phyloP scores from a whole-genome alignment of 2,888 invertebrate genomes.

The Rosalia funebris region DNA sequence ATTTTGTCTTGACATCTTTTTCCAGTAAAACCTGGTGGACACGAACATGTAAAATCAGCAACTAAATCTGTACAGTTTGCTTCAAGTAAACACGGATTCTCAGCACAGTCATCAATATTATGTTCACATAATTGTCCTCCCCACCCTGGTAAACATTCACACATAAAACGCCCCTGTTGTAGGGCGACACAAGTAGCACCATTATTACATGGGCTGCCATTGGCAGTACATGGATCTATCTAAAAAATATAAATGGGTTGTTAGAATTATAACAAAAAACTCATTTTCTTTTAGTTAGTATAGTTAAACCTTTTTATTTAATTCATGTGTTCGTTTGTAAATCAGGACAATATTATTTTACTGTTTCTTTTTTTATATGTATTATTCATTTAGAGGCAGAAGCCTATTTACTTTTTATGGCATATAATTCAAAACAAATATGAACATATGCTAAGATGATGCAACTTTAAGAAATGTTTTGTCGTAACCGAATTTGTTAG shows the following conservation, averaged over 20 bases:
- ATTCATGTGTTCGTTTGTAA: too few relatives aligned
- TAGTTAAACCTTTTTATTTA: too few relatives aligned
- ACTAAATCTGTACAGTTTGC: conserved; percentile 94
- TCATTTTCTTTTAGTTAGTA: neutral
- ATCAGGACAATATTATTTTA: too few relatives aligned
- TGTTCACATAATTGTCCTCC: conserved; percentile 94
- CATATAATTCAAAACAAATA: too few relatives aligned
- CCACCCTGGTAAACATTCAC: conserved; percentile 97
- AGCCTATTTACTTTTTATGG: too few relatives aligned
- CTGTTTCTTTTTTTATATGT: too few relatives aligned
- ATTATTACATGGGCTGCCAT: conserved; percentile 91
- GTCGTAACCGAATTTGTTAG: too few relatives aligned
- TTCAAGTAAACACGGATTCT: conserved; percentile 88
- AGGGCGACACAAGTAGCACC: conserved; percentile 89
- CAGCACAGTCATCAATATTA: conserved; percentile 94
- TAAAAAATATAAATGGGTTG: conserved; percentile 59
- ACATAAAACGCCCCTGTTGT: conserved; percentile 92
- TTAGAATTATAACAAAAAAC: neutral
- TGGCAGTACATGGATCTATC: conserved; percentile 90
- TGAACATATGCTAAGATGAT: too few relatives aligned
- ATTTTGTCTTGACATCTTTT: conserved; percentile 96
- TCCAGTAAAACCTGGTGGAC: conserved; percentile 94
- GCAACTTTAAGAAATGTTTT: too few relatives aligned
- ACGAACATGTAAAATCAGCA: conserved; percentile 92
- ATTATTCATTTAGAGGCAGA: too few relatives aligned